These are phyloP conservation scores for Chauna torquata DNA, from an alignment of 2,113 vertebrate species.

Conservation along the genomic window DNA sequence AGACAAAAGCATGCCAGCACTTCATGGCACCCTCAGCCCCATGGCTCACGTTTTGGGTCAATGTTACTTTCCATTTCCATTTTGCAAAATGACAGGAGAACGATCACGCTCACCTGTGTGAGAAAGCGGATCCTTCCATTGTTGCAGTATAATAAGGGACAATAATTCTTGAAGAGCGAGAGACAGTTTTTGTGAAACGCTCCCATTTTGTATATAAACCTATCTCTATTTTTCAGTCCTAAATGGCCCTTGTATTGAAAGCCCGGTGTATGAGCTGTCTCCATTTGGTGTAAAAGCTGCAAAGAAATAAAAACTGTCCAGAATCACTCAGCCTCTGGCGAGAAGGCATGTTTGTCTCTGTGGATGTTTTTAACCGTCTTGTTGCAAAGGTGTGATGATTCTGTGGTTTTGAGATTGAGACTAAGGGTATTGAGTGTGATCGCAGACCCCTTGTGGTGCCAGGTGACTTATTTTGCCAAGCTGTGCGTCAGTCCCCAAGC, in stretches of 20 bases:
- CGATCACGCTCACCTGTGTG: slow-evolving; percentile 9
- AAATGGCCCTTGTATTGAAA: slow-evolving; percentile 44
- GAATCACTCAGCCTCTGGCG: background rate
- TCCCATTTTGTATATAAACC: slow-evolving; percentile 49
- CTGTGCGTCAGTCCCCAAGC: no score
- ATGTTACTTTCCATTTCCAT: slow-evolving; percentile 32
- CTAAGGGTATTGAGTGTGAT: background rate
- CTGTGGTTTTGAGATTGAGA: background rate
- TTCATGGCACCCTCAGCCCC: background rate
- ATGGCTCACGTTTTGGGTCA: background rate
- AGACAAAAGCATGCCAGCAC: background rate
- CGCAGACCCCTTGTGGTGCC: rapidly evolving
- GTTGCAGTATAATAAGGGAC: slow-evolving; percentile 44
- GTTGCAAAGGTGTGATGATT: background rate
- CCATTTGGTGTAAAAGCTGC: background rate
- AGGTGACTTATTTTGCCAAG: background rate
- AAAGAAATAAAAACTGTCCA: background rate
- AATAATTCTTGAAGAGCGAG: slow-evolving; percentile 7
- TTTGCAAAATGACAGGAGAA: background rate
- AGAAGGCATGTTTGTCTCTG: background rate
- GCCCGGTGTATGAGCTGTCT: background rate
- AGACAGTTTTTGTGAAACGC: slow-evolving; percentile 31
- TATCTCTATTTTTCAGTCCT: slow-evolving; percentile 40
- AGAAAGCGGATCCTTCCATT: slow-evolving; percentile 21
- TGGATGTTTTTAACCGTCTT: background rate